Evolutionary conservation across 2,797 vertebrate species (phyloP).

Genomic region (Myotis planiceps): DNA sequence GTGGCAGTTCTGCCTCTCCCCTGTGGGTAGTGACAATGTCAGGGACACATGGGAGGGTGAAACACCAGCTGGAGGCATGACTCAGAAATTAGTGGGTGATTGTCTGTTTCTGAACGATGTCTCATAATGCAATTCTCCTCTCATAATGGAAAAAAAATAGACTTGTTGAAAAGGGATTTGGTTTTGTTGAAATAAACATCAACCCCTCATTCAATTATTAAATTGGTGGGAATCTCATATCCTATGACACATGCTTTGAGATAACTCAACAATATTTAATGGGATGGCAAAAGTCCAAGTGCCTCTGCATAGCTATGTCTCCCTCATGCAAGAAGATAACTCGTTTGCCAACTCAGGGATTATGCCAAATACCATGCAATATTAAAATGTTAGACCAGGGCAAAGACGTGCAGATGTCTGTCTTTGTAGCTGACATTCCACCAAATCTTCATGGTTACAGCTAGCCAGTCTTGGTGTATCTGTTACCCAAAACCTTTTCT

Average conservation of each 20-base stretch:
- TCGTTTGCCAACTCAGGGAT: conserved; percentile 38
- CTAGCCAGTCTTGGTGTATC: neutral
- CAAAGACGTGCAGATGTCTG: neutral
- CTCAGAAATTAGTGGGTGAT: neutral
- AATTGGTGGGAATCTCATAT: conserved; percentile 47
- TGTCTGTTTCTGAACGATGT: neutral
- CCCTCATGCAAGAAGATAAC: conserved; percentile 28
- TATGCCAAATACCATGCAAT: conserved; percentile 17
- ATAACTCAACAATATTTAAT: conserved; percentile 49
- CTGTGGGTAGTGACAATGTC: neutral
- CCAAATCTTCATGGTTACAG: neutral
- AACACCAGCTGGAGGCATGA: neutral
- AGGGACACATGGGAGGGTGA: neutral
- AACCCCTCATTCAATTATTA: conserved; percentile 43
- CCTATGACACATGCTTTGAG: conserved; percentile 34
- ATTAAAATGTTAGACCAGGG: conserved; percentile 20
- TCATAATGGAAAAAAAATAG: neutral
- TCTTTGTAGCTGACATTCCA: neutral
- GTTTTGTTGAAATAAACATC: conserved; percentile 66
- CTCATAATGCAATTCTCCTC: neutral
- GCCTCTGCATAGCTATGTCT: conserved; percentile 9
- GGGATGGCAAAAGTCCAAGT: conserved; percentile 32
- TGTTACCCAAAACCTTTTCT: neutral
- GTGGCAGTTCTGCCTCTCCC: neutral
- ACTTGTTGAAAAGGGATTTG: conserved; percentile 26